These are phyloP conservation scores for Egretta garzetta DNA, from an alignment of 2,113 vertebrate genomes.

Conservation along the genomic window DNA sequence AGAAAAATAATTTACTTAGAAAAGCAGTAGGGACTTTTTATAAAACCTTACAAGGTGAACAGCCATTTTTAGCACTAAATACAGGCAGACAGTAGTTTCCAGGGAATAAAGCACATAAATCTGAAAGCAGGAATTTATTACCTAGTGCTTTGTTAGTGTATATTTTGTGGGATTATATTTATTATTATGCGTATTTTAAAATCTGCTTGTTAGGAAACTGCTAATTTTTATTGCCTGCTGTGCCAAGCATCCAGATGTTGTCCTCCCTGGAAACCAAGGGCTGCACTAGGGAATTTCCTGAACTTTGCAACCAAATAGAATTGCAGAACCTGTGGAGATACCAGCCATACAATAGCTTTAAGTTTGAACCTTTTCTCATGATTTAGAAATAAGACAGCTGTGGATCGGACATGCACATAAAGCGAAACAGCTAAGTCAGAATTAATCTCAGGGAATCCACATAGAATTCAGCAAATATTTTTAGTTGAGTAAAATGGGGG, in stretches of 20 bases:
- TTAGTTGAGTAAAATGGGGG: neutral
- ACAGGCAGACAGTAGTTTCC: neutral
- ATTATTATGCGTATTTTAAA: neutral
- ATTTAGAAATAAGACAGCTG: neutral
- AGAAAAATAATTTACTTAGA: conserved; percentile 60
- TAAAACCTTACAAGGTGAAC: conserved; percentile 1
- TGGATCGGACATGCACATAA: neutral
- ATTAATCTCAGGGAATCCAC: neutral
- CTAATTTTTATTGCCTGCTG: neutral
- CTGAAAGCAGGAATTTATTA: neutral
- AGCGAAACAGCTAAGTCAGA: neutral
- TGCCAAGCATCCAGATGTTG: neutral
- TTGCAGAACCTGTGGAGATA: neutral
- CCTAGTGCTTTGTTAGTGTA: neutral
- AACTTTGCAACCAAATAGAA: neutral
- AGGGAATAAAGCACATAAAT: neutral
- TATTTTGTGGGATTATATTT: neutral
- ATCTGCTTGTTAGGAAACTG: neutral
- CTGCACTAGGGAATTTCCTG: neutral
- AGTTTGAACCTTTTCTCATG: neutral
- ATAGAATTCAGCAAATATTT: neutral
- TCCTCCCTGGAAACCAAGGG: neutral
- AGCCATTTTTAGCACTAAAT: conserved; percentile 28
- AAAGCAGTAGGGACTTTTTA: conserved; percentile 20
- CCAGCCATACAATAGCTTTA: neutral